Conservation (phyloP, 2,797 vertebrate genomes). For the Bovichtus diacanthus region DNA sequence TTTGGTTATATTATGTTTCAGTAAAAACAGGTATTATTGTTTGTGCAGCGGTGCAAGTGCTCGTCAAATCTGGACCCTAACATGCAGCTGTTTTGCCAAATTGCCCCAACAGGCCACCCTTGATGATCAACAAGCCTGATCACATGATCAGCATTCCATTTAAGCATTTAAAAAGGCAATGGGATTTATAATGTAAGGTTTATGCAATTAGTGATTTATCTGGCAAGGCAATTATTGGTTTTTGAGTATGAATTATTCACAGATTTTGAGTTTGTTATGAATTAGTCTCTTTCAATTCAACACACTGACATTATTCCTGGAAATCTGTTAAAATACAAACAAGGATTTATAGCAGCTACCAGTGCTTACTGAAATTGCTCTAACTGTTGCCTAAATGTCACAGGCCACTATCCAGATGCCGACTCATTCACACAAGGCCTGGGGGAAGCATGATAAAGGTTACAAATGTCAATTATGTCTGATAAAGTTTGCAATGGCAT, state of each 20-base stretch:
- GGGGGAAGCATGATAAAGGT: conserved; percentile 74
- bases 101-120: conserved; percentile 42
- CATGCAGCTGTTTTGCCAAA: conserved; percentile 63
- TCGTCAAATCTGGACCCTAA: conserved; percentile 55
- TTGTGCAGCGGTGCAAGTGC: conserved; percentile 21
- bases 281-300: conserved; percentile 10
- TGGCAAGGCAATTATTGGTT: conserved; percentile 18
- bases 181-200: conserved; percentile 20
- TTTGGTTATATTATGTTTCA: conserved; percentile 27
- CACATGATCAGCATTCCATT: conserved; percentile 32
- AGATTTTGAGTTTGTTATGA: not conserved
- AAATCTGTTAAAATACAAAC: conserved; percentile 40
- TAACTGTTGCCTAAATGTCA: conserved; percentile 86
- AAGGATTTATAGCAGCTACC: conserved; percentile 52
- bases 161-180: conserved; percentile 29
- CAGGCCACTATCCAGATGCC: conserved; percentile 76
- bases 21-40: conserved; percentile 26
- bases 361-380: conserved; percentile 73
- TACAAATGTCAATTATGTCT: conserved; percentile 80
- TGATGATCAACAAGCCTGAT: conserved; percentile 48
- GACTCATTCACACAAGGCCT: conserved; percentile 68
- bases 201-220: conserved; percentile 21
- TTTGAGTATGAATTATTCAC: conserved; percentile 32
- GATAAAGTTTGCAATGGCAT: conserved; percentile 71
- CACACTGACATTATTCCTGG: conserved; percentile 26